These are phyloP conservation scores for Calliphora vicina DNA, from an alignment of 1,140 invertebrate genomes.

Conservation along the genomic window DNA sequence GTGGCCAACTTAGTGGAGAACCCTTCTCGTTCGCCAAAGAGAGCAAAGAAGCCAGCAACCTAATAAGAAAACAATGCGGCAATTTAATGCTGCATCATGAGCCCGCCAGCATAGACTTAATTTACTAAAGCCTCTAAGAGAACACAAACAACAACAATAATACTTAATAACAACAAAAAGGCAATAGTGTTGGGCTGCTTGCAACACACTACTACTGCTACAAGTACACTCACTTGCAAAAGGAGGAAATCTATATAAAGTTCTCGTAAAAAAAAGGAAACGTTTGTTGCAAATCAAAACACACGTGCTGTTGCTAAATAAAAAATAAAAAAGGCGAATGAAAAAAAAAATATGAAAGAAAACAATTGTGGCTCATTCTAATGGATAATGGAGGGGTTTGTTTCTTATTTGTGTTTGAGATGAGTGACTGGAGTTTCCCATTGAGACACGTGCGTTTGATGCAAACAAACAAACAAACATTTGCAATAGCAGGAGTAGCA, in stretches of 20 bases:
- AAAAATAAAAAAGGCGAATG: not conserved
- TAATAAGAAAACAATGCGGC: slow-evolving; percentile 55
- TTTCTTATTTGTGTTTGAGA: not conserved
- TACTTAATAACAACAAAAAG: not conserved
- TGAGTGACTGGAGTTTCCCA: slow-evolving; percentile 4
- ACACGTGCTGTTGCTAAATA: slow-evolving; percentile 50
- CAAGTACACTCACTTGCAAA: not conserved
- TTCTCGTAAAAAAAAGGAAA: slow-evolving; percentile 40
- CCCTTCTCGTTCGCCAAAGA: not conserved
- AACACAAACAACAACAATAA: not conserved
- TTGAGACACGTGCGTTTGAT: slow-evolving; percentile 8
- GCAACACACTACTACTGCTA: not conserved
- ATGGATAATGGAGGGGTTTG: slow-evolving; percentile 1
- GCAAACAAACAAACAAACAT: not conserved
- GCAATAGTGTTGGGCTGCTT: not conserved
- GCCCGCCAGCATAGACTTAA: slow-evolving; percentile 47
- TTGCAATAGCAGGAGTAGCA: not conserved
- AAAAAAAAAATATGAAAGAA: slow-evolving; percentile 15
- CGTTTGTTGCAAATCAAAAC: slow-evolving; percentile 62
- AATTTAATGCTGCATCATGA: slow-evolving; percentile 64
- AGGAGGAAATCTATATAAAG: not conserved
- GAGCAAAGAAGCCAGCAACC: not conserved
- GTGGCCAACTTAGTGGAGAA: not conserved
- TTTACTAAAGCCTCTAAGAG: slow-evolving; percentile 21
- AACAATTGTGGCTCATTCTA: slow-evolving; percentile 22